These are phyloP conservation scores for Alectura lathami DNA, from an alignment of 2,113 vertebrate species.

Conservation along the genomic window DNA sequence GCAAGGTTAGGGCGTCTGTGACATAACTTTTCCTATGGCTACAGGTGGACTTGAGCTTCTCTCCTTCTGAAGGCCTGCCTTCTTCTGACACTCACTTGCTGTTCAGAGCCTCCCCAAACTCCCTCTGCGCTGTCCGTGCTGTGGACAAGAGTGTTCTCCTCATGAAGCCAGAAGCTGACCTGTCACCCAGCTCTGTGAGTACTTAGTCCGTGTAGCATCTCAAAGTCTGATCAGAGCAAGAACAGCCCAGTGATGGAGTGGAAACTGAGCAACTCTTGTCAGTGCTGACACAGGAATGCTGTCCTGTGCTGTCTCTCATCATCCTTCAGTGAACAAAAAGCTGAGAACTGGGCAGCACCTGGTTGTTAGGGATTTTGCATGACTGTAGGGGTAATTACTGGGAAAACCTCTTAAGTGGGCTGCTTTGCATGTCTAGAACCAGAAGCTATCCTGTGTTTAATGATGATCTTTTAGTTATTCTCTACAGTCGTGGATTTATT, in stretches of 20 bases:
- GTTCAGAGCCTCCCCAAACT: slow-evolving; percentile 76
- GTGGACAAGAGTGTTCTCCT: slow-evolving; percentile 89
- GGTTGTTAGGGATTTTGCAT: neutral
- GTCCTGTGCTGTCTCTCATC: neutral
- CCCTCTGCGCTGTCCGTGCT: slow-evolving; percentile 85
- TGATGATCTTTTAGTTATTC: neutral
- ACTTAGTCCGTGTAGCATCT: neutral
- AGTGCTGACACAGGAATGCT: neutral
- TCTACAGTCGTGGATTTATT: neutral
- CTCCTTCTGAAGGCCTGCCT: slow-evolving; percentile 73
- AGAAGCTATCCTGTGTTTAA: neutral
- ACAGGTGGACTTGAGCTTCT: slow-evolving; percentile 82
- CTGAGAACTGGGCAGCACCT: neutral
- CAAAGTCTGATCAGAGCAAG: neutral
- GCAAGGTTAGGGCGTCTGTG: neutral
- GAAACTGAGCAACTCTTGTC: neutral
- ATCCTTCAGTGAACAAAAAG: neutral
- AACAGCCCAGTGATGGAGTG: neutral
- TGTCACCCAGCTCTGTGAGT: slow-evolving; percentile 75
- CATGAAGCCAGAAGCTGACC: slow-evolving; percentile 77
- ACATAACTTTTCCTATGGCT: neutral
- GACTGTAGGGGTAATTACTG: neutral
- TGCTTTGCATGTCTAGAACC: neutral
- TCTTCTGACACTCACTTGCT: slow-evolving; percentile 72
- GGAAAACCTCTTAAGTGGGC: neutral